Evolutionary conservation across 2,113 vertebrate genomes (phyloP).

Genomic region (Lepus americanus): DNA sequence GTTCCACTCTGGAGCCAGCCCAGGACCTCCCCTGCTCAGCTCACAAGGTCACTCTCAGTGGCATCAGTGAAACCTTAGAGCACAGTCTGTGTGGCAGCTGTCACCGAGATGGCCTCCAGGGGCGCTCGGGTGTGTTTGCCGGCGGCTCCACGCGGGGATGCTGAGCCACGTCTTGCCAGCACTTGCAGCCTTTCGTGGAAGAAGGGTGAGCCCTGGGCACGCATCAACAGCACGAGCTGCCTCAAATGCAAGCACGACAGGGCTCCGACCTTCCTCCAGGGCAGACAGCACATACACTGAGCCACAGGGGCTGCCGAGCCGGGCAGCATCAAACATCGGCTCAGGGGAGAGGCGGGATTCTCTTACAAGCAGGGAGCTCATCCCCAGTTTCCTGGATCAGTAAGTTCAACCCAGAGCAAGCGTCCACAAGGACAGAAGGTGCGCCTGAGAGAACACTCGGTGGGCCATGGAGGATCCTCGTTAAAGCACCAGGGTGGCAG

Average conservation of each 20-base stretch:
- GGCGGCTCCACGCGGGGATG: too few relatives aligned
- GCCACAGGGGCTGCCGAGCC: background rate
- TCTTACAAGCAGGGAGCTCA: background rate
- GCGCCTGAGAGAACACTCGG: background rate
- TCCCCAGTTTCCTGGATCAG: background rate
- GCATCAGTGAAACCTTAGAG: too few relatives aligned
- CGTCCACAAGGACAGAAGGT: slow-evolving; percentile 21
- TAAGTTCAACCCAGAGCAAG: background rate
- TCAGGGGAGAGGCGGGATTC: background rate
- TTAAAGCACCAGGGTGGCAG: background rate
- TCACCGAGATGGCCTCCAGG: too few relatives aligned
- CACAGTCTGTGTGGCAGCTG: background rate
- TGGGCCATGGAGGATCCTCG: background rate
- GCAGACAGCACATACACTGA: too few relatives aligned
- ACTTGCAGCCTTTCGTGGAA: too few relatives aligned
- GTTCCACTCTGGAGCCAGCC: background rate
- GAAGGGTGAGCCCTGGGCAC: too few relatives aligned
- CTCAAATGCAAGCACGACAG: background rate
- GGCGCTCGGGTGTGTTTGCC: too few relatives aligned
- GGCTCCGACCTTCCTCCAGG: background rate
- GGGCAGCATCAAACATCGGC: background rate
- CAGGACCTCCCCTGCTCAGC: background rate
- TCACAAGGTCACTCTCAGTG: too few relatives aligned
- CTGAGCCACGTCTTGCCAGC: too few relatives aligned
- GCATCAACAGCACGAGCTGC: background rate